A percentile compares a stretch with the other conserved stretches of the same genome.
These are phyloP conservation scores for Drosophila monieri DNA, from an alignment of 2,888 invertebrate species.

Conservation along the genomic window DNA sequence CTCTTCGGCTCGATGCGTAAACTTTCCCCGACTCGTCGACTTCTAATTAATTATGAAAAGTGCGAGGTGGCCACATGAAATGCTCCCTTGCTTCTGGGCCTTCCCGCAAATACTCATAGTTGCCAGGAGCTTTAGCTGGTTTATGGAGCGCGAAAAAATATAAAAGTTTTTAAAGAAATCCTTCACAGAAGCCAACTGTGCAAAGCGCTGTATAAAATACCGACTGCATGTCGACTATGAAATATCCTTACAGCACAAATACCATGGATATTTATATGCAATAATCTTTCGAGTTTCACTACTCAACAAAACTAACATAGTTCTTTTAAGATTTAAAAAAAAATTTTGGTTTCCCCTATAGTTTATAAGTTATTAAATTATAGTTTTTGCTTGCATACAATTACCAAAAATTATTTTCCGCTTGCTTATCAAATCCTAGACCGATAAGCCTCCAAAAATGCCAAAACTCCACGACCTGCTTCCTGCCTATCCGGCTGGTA, in stretches of 20 bases:
- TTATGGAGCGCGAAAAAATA: conserved; percentile 51
- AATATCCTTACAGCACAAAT: not conserved
- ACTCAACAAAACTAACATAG: too few species aligned
- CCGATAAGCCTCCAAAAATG: not conserved
- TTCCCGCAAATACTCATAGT: conserved; percentile 7
- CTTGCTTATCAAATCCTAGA: not conserved
- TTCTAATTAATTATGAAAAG: conserved; percentile 75
- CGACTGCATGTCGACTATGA: not conserved
- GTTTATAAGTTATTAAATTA: not conserved
- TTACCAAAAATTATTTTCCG: not conserved
- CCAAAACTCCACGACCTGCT: not conserved
- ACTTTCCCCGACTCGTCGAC: conserved; percentile 38
- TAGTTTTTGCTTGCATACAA: not conserved
- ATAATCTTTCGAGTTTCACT: not conserved
- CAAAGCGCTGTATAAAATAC: not conserved
- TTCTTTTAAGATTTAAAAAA: too few species aligned
- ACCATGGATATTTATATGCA: not conserved
- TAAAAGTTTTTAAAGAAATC: conserved; percentile 51
- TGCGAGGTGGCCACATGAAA: conserved; percentile 39
- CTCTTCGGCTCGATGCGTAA: conserved; percentile 29
- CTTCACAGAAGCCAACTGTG: conserved; percentile 11
- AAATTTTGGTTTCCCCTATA: too few species aligned
- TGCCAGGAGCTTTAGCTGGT: conserved; percentile 36
- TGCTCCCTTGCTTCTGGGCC: not conserved
- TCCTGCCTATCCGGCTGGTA: conserved; percentile 9